Percentiles rank a stretch among this genome's conserved stretches.
Evolutionary conservation across 2,113 vertebrate species (phyloP).

Genomic region (Charina bottae): DNA sequence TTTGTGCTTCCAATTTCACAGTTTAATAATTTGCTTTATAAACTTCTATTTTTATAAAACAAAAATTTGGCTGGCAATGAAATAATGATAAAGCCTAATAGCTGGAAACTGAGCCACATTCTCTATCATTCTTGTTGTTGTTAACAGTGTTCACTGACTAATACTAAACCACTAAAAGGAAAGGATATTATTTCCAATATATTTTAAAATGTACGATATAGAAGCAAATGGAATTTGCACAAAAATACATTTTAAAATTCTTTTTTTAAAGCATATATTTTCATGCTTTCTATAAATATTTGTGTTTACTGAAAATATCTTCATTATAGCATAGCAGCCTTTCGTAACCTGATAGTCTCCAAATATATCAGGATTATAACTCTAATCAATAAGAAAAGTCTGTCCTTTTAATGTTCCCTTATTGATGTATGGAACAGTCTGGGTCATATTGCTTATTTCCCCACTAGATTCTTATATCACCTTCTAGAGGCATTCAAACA

Average conservation of each 20-base stretch:
- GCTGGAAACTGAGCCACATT: slow-evolving; percentile 48
- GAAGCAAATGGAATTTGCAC: background rate
- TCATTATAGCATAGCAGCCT: background rate
- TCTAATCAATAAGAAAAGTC: background rate
- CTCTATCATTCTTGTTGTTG: background rate
- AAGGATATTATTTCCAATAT: background rate
- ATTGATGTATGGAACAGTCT: slow-evolving; percentile 5
- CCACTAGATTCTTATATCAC: background rate
- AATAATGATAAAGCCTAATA: slow-evolving; percentile 65
- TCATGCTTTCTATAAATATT: background rate
- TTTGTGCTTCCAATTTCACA: slow-evolving; percentile 77
- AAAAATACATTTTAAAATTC: background rate
- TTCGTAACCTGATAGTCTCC: background rate
- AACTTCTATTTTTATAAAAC: slow-evolving; percentile 68
- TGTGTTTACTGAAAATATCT: background rate
- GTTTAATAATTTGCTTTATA: slow-evolving; percentile 75
- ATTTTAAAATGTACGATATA: background rate
- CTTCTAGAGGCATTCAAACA: background rate
- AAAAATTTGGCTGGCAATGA: slow-evolving; percentile 67
- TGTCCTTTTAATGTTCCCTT: slow-evolving; percentile 16
- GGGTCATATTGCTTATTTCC: slow-evolving; percentile 1
- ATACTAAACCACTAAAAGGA: background rate
- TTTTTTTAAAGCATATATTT: background rate
- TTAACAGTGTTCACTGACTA: background rate
- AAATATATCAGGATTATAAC: background rate